These are phyloP conservation scores for Choristoneura fumiferana DNA, from an alignment of 1,140 invertebrate genomes.

Conservation along the genomic window DNA sequence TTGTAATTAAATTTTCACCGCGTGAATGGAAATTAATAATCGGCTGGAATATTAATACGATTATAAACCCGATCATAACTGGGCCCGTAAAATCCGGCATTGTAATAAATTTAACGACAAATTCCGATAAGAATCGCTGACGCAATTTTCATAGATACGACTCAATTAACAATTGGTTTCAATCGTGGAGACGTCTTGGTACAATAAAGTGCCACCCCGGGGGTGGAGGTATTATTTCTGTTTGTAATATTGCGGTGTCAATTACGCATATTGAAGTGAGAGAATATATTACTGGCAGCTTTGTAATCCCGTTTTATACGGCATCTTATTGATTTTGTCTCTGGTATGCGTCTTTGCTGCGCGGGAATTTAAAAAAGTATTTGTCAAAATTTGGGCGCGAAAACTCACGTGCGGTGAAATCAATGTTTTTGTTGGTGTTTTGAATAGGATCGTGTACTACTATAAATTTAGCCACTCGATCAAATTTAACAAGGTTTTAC, in stretches of 20 bases:
- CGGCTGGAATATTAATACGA: conserved; percentile 11
- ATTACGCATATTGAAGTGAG: conserved; percentile 73
- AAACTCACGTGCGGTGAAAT: no score
- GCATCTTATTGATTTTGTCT: conserved; percentile 50
- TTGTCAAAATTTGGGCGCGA: conserved; percentile 1
- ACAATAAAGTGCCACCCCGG: conserved; percentile 63
- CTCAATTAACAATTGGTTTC: conserved; percentile 78
- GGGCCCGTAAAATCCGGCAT: conserved; percentile 41
- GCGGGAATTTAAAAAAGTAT: neutral
- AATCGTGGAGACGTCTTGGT: conserved; percentile 72
- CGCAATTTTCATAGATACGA: conserved; percentile 75
- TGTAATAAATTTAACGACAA: conserved; percentile 70
- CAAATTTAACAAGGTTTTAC: conserved; percentile 12
- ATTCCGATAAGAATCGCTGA: conserved; percentile 71
- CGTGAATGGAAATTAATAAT: conserved; percentile 10
- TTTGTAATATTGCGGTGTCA: conserved; percentile 77
- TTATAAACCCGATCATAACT: conserved; percentile 34
- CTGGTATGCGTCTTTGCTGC: conserved; percentile 28
- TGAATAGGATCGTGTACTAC: no score
- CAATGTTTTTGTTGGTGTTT: no score
- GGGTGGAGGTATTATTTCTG: conserved; percentile 71
- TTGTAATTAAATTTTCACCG: conserved; percentile 1
- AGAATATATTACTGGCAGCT: conserved; percentile 26
- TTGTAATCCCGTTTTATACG: conserved; percentile 11
- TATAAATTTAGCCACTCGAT: neutral